Percentiles rank a stretch among this genome's conserved stretches.
phyloP scores from a whole-genome alignment of 2,797 vertebrate species.

The Clarias laeviceps region DNA sequence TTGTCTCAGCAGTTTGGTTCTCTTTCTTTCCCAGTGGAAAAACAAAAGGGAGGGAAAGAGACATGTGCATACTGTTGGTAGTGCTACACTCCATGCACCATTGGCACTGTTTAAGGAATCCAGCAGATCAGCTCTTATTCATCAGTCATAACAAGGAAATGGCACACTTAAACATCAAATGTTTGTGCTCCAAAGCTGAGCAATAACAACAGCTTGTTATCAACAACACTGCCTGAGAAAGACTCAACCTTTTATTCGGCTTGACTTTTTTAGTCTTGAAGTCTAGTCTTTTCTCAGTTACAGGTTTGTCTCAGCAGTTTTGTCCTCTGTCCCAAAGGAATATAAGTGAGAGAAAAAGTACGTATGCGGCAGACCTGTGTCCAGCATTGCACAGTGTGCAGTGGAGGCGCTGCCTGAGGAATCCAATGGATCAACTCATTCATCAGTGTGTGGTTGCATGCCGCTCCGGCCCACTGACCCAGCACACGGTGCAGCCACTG shows the following conservation, averaged over 20 bases:
- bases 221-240: neutral
- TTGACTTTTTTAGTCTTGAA: neutral
- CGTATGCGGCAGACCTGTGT: slow-evolving; percentile 17
- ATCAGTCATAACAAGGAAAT: neutral
- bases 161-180: neutral
- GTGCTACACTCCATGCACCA: neutral
- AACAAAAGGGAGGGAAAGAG: slow-evolving; percentile 13
- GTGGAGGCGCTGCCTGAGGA: slow-evolving; percentile 25
- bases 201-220: neutral
- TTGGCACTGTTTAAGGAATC: neutral
- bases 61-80: slow-evolving; percentile 1
- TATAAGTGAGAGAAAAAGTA: neutral
- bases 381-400: neutral
- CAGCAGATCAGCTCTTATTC: neutral
- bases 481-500: slow-evolving; percentile 40
- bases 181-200: neutral
- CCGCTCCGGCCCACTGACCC: slow-evolving; percentile 42
- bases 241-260: neutral
- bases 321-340: slow-evolving; percentile 6
- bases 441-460: slow-evolving; percentile 33
- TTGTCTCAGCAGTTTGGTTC: slow-evolving; percentile 40
- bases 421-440: slow-evolving; percentile 44
- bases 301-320: slow-evolving; percentile 16
- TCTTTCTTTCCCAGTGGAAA: slow-evolving; percentile 15
- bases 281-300: neutral